Evolutionary conservation across 2,888 invertebrate genomes (phyloP).

Genomic region (Pantelozetes paolii): DNA sequence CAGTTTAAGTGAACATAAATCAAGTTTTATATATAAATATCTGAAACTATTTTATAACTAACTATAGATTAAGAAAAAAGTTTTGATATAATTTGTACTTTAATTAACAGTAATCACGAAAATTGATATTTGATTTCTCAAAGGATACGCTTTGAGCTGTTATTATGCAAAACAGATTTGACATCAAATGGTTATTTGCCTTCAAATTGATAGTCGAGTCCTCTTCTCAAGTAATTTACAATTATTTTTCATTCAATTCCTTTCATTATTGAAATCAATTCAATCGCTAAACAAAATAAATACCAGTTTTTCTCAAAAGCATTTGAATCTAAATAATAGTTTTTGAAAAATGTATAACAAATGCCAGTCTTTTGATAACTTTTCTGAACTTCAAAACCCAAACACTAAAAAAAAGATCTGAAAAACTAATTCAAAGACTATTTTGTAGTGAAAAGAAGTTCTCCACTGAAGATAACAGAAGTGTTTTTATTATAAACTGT

Average conservation of each 20-base stretch:
- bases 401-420: too few relatives aligned
- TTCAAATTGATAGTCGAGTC: neutral
- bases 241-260: neutral
- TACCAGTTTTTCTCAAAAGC: neutral
- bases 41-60: too few relatives aligned
- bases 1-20: neutral
- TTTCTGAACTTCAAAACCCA: too few relatives aligned
- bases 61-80: too few relatives aligned
- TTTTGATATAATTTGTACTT: neutral
- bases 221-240: neutral
- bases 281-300: neutral
- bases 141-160: neutral
- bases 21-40: neutral
- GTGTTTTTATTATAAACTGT: too few relatives aligned
- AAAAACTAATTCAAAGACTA: too few relatives aligned
- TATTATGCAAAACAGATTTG: neutral
- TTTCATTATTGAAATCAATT: neutral
- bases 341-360: too few relatives aligned
- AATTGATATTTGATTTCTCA: constrained; percentile 4
- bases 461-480: too few relatives aligned
- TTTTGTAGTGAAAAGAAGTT: too few relatives aligned
- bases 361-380: too few relatives aligned
- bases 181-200: neutral
- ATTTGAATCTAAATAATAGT: neutral
- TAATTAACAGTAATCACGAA: constrained; percentile 23